Evolutionary conservation across 1,140 invertebrate species (phyloP).

Genomic region (Thaumatotibia leucotreta): DNA sequence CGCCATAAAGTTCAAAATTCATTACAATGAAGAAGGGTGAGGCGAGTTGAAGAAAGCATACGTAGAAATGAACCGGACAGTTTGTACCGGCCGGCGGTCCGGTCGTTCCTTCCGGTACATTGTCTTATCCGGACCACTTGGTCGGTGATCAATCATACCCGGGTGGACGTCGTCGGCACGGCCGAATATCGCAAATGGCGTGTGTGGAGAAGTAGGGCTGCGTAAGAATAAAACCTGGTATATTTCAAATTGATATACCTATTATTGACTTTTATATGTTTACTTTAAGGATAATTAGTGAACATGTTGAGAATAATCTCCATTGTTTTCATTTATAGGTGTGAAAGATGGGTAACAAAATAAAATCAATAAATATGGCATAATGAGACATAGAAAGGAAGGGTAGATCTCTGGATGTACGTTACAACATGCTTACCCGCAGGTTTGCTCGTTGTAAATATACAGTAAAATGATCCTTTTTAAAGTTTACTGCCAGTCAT

Average conservation of each 20-base stretch:
- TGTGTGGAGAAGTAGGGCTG: neutral
- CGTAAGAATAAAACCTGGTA: neutral
- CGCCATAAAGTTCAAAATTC: neutral
- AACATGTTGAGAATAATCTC: too few relatives aligned
- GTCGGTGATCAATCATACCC: conserved; percentile 43
- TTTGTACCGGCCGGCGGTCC: conserved; percentile 24
- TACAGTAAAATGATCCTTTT: too few relatives aligned
- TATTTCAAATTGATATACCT: neutral
- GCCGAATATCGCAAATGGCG: conserved; percentile 18
- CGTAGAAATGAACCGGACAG: neutral
- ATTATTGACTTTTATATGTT: too few relatives aligned
- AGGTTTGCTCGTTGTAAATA: too few relatives aligned
- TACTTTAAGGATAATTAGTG: too few relatives aligned
- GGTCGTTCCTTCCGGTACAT: conserved; percentile 49
- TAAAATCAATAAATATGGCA: too few relatives aligned
- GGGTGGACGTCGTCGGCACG: conserved; percentile 23
- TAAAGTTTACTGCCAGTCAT: too few relatives aligned
- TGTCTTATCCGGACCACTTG: conserved; percentile 45
- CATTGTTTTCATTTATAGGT: too few relatives aligned
- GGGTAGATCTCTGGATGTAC: too few relatives aligned
- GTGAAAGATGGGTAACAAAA: too few relatives aligned
- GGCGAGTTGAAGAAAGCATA: neutral
- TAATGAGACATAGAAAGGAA: too few relatives aligned
- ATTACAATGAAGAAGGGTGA: neutral
- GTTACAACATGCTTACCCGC: too few relatives aligned